Evolutionary conservation across 1,140 invertebrate genomes (phyloP), one percentile per base, ranked within the genome.

Genomic region (Leptinotarsa texana): DNA sequence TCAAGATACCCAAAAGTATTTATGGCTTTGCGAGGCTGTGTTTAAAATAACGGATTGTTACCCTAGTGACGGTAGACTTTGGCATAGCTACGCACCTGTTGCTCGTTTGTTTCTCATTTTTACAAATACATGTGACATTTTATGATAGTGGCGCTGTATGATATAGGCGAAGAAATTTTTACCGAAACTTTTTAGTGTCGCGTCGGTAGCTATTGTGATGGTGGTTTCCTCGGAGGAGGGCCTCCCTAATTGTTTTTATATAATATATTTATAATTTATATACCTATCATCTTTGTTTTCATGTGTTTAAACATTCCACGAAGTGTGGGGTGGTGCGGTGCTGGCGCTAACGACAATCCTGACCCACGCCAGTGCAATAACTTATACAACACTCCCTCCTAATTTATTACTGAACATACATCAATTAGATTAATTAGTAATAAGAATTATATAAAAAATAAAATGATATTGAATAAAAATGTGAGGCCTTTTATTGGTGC

Each of bases 181-280:
- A 81, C 80, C 80, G 78, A 81, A 74, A 77, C 69, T 76, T 80
- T 78, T 81, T 80, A 78, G 80, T 80, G 75, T 80, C 79, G 77
- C 77, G 77, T 82, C 79, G 82, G 82, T 82, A 81, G 82, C 82
- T 83, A 83, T 81, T 83, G 82, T 83, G 82, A 83, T 83, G 82
- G 81, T 74, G 80, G 81, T 76, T 49, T 57, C 72, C 69, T 22
- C 24, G 57, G 17, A 63, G 72, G 68, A 70, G 48, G 61, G 69
- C 61, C 67, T 77, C 77, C 79, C 78, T 77, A 73, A 80, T 82
- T 81, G 80, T 81, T 82, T 81, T 81, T 65, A 80, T 80, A 82
- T 81, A 80, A 81, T 81, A 82, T 83, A 83, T 83, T 83, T 83
- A 83, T 83, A 83, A 83, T 83, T 83, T 83, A 83, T 83, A 81